Conservation (phyloP, 2,888 invertebrate genomes). For the Xanthia togata region DNA sequence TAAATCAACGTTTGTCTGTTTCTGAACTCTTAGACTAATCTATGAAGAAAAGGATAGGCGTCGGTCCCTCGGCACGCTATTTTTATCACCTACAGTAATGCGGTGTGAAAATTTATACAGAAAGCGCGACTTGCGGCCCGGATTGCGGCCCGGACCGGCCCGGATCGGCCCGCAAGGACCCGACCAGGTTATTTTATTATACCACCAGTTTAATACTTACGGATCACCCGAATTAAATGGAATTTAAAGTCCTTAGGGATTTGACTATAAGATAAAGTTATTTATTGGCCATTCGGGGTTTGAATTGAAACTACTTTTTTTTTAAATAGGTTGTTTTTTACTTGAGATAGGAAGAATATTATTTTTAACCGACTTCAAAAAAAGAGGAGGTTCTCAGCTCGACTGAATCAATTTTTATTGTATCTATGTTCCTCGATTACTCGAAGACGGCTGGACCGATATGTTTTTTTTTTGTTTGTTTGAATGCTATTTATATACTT, state of each 20-base stretch:
- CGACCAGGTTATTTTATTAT: constrained; percentile 58
- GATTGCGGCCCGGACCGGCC: constrained; percentile 19
- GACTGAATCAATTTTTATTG: no score
- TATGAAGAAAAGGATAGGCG: constrained; percentile 54
- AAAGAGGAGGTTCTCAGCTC: no score
- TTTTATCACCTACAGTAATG: constrained; percentile 76
- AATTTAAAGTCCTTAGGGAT: constrained; percentile 38
- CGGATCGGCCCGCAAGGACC: constrained; percentile 23
- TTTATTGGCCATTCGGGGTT: neutral
- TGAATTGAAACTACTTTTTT: constrained; percentile 1
- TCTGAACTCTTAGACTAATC: constrained; percentile 52
- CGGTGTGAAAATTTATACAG: constrained; percentile 75
- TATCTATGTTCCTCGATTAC: no score
- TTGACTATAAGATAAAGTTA: constrained; percentile 25
- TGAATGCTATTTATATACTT: no score
- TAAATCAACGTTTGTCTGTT: neutral
- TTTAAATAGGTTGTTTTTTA: neutral
- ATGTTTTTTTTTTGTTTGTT: no score
- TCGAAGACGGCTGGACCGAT: no score
- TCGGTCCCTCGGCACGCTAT: constrained; percentile 59
- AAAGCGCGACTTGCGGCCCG: constrained; percentile 38
- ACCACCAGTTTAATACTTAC: constrained; percentile 46
- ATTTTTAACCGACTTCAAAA: no score
- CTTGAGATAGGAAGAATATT: no score
- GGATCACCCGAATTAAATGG: constrained; percentile 58